Conservation (phyloP, 2,888 invertebrate genomes). For the Diarsia brunnea region DNA sequence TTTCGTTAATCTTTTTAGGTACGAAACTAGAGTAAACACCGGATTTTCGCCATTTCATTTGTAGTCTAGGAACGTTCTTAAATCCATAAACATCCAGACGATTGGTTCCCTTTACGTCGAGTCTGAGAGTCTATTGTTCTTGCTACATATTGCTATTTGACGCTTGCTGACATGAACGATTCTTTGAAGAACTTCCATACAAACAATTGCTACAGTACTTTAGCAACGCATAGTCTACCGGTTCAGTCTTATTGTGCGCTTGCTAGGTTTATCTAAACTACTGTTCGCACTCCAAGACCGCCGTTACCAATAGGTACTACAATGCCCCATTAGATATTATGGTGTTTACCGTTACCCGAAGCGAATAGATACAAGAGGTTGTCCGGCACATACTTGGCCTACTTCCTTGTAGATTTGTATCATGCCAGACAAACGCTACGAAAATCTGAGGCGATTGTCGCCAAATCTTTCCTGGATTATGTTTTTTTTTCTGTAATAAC, state of each 20-base stretch:
- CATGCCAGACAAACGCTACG: neutral
- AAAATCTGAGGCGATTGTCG: neutral
- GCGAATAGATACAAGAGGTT: neutral
- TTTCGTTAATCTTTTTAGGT: neutral
- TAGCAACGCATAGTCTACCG: neutral
- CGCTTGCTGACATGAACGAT: neutral
- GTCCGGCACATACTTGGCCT: neutral
- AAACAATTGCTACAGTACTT: neutral
- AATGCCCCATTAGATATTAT: constrained; percentile 28
- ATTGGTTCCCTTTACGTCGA: neutral
- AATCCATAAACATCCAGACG: neutral
- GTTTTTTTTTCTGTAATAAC: neutral
- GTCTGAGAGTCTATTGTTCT: neutral
- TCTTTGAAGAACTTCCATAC: neutral
- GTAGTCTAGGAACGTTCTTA: neutral
- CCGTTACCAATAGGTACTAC: constrained; percentile 29
- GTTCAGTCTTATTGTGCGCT: constrained; percentile 6
- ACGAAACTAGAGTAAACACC: neutral
- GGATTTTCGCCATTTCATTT: neutral
- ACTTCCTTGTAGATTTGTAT: neutral
- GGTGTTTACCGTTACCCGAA: constrained; percentile 22
- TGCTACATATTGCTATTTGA: neutral
- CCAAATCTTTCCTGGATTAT: neutral
- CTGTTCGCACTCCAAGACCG: neutral
- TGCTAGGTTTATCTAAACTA: constrained; percentile 23